These are phyloP conservation scores for Peromyscus leucopus DNA, from an alignment of 2,113 vertebrate species.

Conservation along the genomic window DNA sequence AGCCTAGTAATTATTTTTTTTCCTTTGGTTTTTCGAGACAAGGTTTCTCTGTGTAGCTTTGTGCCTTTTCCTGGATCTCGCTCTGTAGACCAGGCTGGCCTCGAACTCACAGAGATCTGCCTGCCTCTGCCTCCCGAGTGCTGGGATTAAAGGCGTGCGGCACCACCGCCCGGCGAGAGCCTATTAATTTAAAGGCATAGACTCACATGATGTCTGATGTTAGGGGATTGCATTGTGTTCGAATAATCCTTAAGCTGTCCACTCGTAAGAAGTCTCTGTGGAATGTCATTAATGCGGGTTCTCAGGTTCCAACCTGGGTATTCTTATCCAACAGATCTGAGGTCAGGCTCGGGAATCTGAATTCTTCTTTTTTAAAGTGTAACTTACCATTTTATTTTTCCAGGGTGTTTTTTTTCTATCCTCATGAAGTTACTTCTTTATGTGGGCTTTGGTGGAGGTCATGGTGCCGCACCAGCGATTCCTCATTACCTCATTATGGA, in stretches of 20 bases:
- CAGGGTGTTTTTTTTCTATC: neutral
- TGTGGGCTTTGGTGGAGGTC: neutral
- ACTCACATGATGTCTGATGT: neutral
- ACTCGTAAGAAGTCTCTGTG: neutral
- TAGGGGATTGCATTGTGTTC: neutral
- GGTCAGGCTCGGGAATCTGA: neutral
- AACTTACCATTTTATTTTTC: neutral
- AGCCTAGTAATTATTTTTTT: neutral
- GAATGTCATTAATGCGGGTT: neutral
- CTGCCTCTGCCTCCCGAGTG: too few species aligned
- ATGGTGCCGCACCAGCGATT: neutral
- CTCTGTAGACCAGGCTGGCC: too few species aligned
- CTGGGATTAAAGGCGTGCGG: too few species aligned
- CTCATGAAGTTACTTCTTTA: neutral
- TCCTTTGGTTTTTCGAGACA: too few species aligned
- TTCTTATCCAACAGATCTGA: neutral
- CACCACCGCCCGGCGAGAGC: neutral
- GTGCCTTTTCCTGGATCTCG: too few species aligned
- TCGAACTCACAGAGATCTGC: too few species aligned
- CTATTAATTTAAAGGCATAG: conserved; percentile 10
- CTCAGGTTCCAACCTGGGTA: neutral
- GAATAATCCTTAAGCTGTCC: conserved; percentile 23
- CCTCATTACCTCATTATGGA: neutral
- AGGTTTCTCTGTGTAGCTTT: too few species aligned
- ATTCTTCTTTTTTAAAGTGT: neutral